phyloP scores from a whole-genome alignment of 2,797 vertebrate species.

The Amblyraja radiata region DNA sequence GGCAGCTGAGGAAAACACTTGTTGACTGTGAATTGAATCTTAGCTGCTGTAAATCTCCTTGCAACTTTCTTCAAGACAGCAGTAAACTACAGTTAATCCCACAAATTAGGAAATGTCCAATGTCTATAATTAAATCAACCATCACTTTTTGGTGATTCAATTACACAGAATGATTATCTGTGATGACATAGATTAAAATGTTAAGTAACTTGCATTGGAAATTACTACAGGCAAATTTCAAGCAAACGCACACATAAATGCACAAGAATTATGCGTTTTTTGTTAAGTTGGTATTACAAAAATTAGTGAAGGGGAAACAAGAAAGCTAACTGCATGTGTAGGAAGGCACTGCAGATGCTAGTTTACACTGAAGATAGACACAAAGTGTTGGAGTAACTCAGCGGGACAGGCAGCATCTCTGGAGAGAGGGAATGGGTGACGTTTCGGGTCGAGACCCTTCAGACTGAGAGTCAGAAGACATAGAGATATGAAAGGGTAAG shows the following conservation, averaged over 20 bases:
- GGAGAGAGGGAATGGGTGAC: no score
- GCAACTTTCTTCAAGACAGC: background rate
- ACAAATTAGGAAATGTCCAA: background rate
- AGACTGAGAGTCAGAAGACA: no score
- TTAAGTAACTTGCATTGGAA: background rate
- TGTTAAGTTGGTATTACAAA: background rate
- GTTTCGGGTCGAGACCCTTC: no score
- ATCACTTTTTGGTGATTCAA: background rate
- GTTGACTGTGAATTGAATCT: background rate
- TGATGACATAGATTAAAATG: background rate
- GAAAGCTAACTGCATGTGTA: no score
- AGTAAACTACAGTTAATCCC: background rate
- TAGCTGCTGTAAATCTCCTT: background rate
- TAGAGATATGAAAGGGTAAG: no score
- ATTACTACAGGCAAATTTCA: background rate
- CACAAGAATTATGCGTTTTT: background rate
- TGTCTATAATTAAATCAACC: constrained; percentile 1
- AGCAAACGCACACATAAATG: background rate
- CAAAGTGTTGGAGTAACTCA: no score
- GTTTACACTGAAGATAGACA: no score
- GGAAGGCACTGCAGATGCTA: no score
- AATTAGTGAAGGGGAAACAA: background rate
- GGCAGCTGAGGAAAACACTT: background rate
- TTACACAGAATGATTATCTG: background rate
- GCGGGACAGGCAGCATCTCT: no score